A percentile compares a stretch with the other conserved stretches of the same genome.
phyloP scores from a whole-genome alignment of 2,113 vertebrate species.

The Podiceps cristatus region DNA sequence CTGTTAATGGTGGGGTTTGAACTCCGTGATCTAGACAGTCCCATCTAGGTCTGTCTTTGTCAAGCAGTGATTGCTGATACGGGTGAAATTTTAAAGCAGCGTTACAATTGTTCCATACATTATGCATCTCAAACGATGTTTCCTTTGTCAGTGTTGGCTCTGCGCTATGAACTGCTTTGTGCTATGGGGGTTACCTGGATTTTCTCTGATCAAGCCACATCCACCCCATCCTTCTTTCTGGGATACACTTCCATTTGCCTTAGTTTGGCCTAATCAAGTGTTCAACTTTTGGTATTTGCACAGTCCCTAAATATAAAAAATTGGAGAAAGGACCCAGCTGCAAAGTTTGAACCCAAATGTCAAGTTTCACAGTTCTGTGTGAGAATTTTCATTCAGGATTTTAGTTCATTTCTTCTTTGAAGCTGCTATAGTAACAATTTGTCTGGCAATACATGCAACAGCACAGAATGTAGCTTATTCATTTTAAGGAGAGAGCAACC shows the following conservation, averaged over 20 bases:
- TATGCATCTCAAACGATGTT: neutral
- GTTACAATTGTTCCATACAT: neutral
- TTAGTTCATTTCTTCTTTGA: neutral
- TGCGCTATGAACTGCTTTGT: neutral
- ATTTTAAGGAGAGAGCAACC: neutral
- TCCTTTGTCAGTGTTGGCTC: neutral
- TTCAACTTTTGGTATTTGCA: neutral
- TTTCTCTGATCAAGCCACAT: neutral
- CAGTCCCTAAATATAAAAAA: neutral
- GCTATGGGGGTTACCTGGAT: accelerated
- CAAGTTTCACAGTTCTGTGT: neutral
- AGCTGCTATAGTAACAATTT: neutral
- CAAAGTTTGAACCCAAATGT: neutral
- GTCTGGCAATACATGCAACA: neutral
- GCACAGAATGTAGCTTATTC: neutral
- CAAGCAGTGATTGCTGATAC: neutral
- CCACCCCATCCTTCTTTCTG: neutral
- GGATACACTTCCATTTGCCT: neutral
- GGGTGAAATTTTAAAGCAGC: neutral
- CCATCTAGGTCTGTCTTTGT: neutral
- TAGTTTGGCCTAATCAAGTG: neutral
- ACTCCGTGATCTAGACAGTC: neutral
- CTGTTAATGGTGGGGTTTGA: neutral
- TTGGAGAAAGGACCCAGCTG: neutral
- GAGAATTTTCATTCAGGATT: neutral